Evolutionary conservation across 2,888 invertebrate species (phyloP).

Genomic region (Heliothis peltigera): DNA sequence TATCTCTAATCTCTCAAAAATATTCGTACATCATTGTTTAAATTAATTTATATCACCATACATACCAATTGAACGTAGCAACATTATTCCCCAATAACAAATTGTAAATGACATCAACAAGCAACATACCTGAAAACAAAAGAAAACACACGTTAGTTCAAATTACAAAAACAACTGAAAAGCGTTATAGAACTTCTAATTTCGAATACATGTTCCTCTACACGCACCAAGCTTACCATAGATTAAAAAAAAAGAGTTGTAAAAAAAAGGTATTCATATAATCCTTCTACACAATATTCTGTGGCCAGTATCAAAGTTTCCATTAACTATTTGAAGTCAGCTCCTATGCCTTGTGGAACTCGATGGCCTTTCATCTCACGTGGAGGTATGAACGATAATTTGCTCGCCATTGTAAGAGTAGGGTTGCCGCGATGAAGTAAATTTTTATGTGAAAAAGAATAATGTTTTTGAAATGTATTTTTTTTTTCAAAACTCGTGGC

Average conservation of each 20-base stretch:
- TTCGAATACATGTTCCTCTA: too few relatives aligned
- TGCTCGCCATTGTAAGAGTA: slow-evolving; percentile 59
- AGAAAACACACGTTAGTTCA: slow-evolving; percentile 22
- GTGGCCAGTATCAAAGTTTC: slow-evolving; percentile 35
- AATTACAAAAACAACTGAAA: background rate
- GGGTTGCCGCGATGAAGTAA: slow-evolving; percentile 41
- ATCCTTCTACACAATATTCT: slow-evolving; percentile 41
- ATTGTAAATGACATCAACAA: slow-evolving; percentile 24
- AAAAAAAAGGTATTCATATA: slow-evolving; percentile 5
- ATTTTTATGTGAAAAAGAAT: too few relatives aligned
- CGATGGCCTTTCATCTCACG: slow-evolving; percentile 52
- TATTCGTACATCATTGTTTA: too few relatives aligned
- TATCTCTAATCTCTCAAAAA: too few relatives aligned
- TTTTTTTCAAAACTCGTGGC: slow-evolving; percentile 3
- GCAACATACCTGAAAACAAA: slow-evolving; percentile 73
- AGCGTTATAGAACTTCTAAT: too few relatives aligned
- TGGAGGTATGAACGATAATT: slow-evolving; percentile 55
- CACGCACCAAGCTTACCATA: too few relatives aligned
- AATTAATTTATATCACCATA: too few relatives aligned
- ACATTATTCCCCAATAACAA: background rate
- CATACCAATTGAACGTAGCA: slow-evolving; percentile 26
- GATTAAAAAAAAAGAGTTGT: too few relatives aligned
- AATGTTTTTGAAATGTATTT: slow-evolving; percentile 1
- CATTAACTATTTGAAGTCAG: slow-evolving; percentile 51
- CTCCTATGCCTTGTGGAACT: slow-evolving; percentile 35